Evolutionary conservation across 2,113 vertebrate genomes (phyloP).

Genomic region (Gobiocypris rarus): DNA sequence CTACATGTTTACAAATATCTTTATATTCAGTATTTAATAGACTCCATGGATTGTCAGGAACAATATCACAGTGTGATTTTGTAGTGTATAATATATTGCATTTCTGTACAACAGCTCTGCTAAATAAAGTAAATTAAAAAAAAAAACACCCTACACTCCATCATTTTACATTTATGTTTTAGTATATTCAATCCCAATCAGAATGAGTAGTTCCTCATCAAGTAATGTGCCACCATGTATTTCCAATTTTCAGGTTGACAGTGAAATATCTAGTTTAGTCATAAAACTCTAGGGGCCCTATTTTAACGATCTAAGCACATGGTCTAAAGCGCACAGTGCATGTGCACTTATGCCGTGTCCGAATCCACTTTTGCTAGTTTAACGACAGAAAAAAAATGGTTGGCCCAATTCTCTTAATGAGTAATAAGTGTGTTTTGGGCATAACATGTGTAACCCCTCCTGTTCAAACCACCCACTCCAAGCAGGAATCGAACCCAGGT

Average conservation of each 20-base stretch:
- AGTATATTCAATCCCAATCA: background rate
- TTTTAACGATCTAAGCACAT: too few relatives aligned
- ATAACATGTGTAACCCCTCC: too few relatives aligned
- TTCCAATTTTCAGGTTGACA: background rate
- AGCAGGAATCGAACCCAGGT: too few relatives aligned
- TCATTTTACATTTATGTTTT: background rate
- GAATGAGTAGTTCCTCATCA: background rate
- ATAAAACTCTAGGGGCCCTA: too few relatives aligned
- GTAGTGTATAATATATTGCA: background rate
- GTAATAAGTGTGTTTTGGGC: too few relatives aligned
- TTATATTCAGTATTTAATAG: background rate
- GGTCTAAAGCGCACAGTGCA: too few relatives aligned
- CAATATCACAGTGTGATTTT: background rate
- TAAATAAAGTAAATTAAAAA: background rate
- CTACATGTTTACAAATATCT: background rate
- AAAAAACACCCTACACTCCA: background rate
- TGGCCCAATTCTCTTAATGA: too few relatives aligned
- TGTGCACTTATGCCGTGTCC: too few relatives aligned
- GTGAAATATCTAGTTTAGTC: too few relatives aligned
- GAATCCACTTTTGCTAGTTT: too few relatives aligned
- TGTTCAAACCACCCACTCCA: too few relatives aligned
- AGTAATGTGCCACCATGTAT: background rate
- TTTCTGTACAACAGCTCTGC: background rate
- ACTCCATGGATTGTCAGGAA: background rate
- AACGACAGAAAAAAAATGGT: too few relatives aligned